These are phyloP conservation scores for Synanthedon andrenaeformis DNA, from an alignment of 2,888 invertebrate genomes.

Conservation along the genomic window DNA sequence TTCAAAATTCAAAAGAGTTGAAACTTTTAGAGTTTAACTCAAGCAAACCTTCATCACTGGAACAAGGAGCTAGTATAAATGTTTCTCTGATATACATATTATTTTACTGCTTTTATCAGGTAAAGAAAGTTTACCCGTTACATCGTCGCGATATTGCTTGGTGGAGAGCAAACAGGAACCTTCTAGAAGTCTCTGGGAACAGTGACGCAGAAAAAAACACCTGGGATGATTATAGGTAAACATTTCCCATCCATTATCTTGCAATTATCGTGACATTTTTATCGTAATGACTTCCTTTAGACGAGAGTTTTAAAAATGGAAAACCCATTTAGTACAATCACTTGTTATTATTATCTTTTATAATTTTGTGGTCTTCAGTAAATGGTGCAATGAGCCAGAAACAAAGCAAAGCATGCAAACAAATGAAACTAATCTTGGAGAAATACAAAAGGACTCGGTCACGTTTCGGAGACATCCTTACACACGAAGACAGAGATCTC, in stretches of 20 bases:
- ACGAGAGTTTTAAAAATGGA: no score
- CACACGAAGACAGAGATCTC: conserved; percentile 18
- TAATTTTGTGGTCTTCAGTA: conserved; percentile 13
- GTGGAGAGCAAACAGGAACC: conserved; percentile 32
- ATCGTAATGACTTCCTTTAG: no score
- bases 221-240: conserved; percentile 37
- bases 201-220: conserved; percentile 8
- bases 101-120: conserved; percentile 23
- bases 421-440: conserved; percentile 2
- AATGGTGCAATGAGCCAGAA: conserved; percentile 20
- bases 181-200: conserved; percentile 14
- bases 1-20: no score
- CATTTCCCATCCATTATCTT: not conserved
- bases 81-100: no score
- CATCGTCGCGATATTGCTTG: conserved; percentile 46
- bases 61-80: no score
- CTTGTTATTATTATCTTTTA: no score
- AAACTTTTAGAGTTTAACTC: no score
- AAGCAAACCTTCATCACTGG: no score
- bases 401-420: not conserved
- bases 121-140: conserved; percentile 73
- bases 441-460: conserved; percentile 23
- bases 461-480: conserved; percentile 20
- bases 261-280: no score
- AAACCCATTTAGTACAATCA: no score